Percentiles rank a stretch among this genome's conserved stretches.
phyloP scores from a whole-genome alignment of 2,113 vertebrate genomes.

The Athene noctua region DNA sequence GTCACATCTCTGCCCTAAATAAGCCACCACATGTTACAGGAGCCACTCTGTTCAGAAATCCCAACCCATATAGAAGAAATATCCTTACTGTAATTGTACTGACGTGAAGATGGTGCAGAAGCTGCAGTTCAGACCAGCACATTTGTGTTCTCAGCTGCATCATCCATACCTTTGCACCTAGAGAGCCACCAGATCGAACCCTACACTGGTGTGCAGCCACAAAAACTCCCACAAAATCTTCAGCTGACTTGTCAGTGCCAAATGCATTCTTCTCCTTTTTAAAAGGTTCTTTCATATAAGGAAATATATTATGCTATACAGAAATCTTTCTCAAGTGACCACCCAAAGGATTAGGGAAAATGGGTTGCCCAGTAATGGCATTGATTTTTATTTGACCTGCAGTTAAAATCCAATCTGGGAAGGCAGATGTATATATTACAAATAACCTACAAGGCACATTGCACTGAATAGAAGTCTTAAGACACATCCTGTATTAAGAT shows the following conservation, averaged over 20 bases:
- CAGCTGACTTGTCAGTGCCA: background rate
- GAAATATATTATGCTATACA: background rate
- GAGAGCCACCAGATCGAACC: background rate
- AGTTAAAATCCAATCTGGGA: background rate
- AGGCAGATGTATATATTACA: background rate
- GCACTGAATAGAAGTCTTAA: background rate
- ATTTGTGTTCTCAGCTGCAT: background rate
- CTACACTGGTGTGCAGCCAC: background rate
- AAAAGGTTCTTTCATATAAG: background rate
- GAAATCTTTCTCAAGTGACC: background rate
- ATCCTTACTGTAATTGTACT: background rate
- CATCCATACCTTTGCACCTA: background rate
- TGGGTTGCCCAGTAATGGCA: background rate
- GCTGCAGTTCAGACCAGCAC: background rate
- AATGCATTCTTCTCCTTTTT: background rate
- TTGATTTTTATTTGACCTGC: conserved; percentile 9
- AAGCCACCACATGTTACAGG: background rate
- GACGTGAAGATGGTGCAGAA: background rate
- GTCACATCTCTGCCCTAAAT: background rate
- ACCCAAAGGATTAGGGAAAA: conserved; percentile 16
- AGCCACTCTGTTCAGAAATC: background rate
- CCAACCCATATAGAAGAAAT: background rate
- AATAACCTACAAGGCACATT: background rate
- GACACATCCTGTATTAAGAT: background rate
- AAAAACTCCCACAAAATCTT: background rate